phyloP scores from a whole-genome alignment of 2,797 vertebrate genomes.

The Coluber constrictor region DNA sequence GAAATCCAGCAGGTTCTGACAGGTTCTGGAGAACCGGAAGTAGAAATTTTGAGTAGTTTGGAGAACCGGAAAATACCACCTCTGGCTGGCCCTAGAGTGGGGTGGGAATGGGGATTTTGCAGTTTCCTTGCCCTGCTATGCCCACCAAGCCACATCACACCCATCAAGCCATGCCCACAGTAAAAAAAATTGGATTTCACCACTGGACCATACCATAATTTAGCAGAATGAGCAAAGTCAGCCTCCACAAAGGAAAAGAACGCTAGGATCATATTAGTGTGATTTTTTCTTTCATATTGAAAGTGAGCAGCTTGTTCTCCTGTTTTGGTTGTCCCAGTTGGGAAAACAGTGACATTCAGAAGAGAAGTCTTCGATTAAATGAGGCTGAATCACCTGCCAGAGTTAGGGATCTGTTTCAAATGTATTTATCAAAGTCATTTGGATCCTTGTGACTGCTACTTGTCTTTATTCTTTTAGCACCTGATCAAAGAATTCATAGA shows the following conservation, averaged over 20 bases:
- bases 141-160: too few relatives aligned
- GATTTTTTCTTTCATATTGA: background rate
- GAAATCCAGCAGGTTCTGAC: too few relatives aligned
- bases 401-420: constrained; percentile 1
- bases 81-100: too few relatives aligned
- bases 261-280: background rate
- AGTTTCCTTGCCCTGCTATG: too few relatives aligned
- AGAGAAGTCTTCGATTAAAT: background rate
- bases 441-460: background rate
- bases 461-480: constrained; percentile 11
- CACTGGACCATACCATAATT: background rate
- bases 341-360: background rate
- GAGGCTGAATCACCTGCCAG: background rate
- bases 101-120: too few relatives aligned
- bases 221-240: background rate
- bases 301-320: background rate
- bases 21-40: too few relatives aligned
- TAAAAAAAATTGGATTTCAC: too few relatives aligned
- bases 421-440: constrained; percentile 1
- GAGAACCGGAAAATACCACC: too few relatives aligned
- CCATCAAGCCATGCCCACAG: too few relatives aligned
- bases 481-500: background rate
- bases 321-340: background rate
- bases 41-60: too few relatives aligned
- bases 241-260: background rate